A percentile compares a stretch with the other conserved stretches of the same genome.
Evolutionary conservation across 1,140 invertebrate genomes (phyloP).

Genomic region (Aphaenogaster ashmeadi): DNA sequence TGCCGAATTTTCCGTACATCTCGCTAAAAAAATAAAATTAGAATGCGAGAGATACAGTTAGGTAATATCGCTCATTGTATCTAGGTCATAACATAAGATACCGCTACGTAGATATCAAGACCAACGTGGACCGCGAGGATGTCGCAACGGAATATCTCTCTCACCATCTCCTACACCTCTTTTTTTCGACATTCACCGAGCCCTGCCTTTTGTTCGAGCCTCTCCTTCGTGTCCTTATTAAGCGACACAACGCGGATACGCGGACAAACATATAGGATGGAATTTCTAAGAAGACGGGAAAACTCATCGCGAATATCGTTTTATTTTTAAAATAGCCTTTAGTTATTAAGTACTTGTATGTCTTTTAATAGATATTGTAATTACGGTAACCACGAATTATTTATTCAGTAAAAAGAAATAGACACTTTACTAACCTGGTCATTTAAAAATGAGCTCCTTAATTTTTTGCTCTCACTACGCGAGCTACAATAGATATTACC

Average conservation of each 20-base stretch:
- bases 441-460: not conserved
- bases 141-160: conserved; percentile 74
- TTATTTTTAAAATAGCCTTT: not conserved
- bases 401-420: not conserved
- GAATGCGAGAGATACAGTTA: conserved; percentile 23
- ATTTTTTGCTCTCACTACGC: not conserved
- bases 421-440: not conserved
- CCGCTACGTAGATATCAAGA: conserved; percentile 69
- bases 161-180: conserved; percentile 69
- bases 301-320: not conserved
- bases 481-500: not conserved
- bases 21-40: conserved; percentile 14
- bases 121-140: conserved; percentile 73
- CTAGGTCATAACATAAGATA: conserved; percentile 46
- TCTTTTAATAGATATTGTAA: not conserved
- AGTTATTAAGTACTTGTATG: not conserved
- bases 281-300: not conserved
- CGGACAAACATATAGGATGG: not conserved
- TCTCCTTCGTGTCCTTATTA: conserved; percentile 38
- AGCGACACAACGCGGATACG: conserved; percentile 23
- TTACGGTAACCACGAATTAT: not conserved
- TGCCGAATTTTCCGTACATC: not conserved
- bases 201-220: conserved; percentile 59
- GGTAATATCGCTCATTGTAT: conserved; percentile 47
- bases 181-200: conserved; percentile 45